A percentile compares a stretch with the other conserved stretches of the same genome.
phyloP scores from a whole-genome alignment of 2,888 invertebrate species.

The Cremastinae sp. region DNA sequence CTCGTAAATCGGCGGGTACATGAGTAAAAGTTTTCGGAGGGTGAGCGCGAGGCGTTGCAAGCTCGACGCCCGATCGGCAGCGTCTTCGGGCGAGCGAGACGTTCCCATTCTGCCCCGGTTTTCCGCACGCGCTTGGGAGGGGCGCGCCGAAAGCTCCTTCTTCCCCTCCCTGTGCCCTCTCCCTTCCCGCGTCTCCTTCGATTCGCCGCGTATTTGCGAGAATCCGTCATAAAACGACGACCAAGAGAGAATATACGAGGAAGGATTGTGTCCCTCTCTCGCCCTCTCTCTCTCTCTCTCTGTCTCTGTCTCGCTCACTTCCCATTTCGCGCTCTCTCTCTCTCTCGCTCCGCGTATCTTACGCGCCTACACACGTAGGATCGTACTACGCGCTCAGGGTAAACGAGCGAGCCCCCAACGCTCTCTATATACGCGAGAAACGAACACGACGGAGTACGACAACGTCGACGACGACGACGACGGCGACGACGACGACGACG shows the following conservation, averaged over 20 bases:
- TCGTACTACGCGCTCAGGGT: not conserved
- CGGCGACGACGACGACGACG: too few relatives aligned
- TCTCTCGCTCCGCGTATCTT: not conserved
- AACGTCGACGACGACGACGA: too few relatives aligned
- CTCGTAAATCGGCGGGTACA: too few relatives aligned
- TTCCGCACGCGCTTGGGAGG: constrained; percentile 28
- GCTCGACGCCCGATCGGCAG: not conserved
- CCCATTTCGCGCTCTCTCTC: constrained; percentile 5
- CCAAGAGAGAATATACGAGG: constrained; percentile 24
- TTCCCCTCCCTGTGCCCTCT: constrained; percentile 3
- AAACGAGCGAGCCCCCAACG: not conserved
- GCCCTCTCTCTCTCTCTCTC: constrained; percentile 18
- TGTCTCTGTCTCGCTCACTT: constrained; percentile 1
- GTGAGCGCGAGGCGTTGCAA: not conserved
- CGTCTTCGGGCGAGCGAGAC: constrained; percentile 19
- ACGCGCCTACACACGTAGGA: not conserved
- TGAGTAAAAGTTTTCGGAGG: too few relatives aligned
- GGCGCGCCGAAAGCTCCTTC: constrained; percentile 47
- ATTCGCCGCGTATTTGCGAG: constrained; percentile 53
- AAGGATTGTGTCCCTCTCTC: constrained; percentile 23
- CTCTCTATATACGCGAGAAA: not conserved
- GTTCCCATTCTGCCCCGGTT: constrained; percentile 23
- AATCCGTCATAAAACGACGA: constrained; percentile 43
- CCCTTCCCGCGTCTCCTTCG: constrained; percentile 3
- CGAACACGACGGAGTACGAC: too few relatives aligned